A percentile compares a stretch with the other conserved stretches of the same genome.
Evolutionary conservation across 37 sponge, comb jelly and placozoan species (phyloP).

Genomic region (Ianthella basta): DNA sequence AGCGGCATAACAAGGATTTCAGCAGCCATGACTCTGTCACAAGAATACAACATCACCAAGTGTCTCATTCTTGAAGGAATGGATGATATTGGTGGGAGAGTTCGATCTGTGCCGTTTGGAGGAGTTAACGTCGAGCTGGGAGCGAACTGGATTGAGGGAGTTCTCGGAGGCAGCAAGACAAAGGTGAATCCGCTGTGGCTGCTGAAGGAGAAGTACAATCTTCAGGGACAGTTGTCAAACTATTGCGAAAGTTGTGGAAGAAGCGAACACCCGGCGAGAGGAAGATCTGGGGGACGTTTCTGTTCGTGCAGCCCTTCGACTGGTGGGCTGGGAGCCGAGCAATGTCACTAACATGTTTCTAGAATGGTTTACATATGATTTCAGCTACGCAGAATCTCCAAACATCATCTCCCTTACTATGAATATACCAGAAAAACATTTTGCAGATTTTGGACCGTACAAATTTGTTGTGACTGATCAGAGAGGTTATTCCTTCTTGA

Average conservation of each 20-base stretch:
- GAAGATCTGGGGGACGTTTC: conserved; percentile 4
- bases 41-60: conserved; percentile 2
- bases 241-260: background rate
- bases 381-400: background rate
- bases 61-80: conserved; percentile 41
- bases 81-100: conserved; percentile 38
- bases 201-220: background rate
- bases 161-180: background rate
- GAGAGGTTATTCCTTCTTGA: background rate
- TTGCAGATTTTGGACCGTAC: background rate
- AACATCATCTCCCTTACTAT: background rate
- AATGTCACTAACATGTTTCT: background rate
- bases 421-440: background rate
- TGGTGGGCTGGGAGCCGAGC: background rate
- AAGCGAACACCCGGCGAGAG: too few relatives aligned
- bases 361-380: conserved; percentile 40
- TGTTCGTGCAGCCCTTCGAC: conserved; percentile 16
- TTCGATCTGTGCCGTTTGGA: background rate
- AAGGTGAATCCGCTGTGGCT: conserved; percentile 19
- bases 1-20: conserved; percentile 40
- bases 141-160: conserved; percentile 52
- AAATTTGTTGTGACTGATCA: conserved; percentile 15
- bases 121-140: conserved; percentile 48
- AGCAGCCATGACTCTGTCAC: conserved; percentile 36
- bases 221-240: conserved; percentile 12